phyloP scores from a whole-genome alignment of 2,797 vertebrate genomes.

The Anguilla obscura region DNA sequence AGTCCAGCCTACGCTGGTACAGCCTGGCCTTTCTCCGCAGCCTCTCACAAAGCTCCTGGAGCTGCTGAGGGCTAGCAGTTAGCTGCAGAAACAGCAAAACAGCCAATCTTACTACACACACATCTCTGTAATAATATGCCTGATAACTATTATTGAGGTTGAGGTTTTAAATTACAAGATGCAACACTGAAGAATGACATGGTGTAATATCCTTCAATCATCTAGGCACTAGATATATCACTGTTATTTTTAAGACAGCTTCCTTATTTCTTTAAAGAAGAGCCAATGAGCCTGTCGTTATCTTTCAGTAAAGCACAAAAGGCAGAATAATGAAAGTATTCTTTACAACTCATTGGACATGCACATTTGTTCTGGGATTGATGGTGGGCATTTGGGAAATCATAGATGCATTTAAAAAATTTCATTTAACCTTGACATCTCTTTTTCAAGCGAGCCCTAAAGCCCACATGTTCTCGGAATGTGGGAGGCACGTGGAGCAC shows the following conservation, averaged over 20 bases:
- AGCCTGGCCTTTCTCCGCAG: conserved; percentile 62
- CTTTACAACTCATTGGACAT: background rate
- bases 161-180: background rate
- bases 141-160: background rate
- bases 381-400: background rate
- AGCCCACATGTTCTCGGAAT: too few species aligned
- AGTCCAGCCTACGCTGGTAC: conserved; percentile 68
- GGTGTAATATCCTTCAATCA: conserved; percentile 1
- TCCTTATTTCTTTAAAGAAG: background rate
- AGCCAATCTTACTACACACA: background rate
- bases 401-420: background rate
- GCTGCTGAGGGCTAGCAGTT: conserved; percentile 70
- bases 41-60: conserved; percentile 62
- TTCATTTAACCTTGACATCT: too few species aligned
- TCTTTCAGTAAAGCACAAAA: background rate
- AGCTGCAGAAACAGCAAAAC: conserved; percentile 55
- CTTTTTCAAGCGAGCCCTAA: too few species aligned
- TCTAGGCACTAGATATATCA: background rate
- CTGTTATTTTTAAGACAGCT: background rate
- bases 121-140: background rate
- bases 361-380: background rate
- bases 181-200: background rate
- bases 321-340: background rate
- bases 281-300: background rate
- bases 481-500: too few species aligned